Evolutionary conservation across 2,113 vertebrate genomes (phyloP).

Genomic region (Zingel zingel): DNA sequence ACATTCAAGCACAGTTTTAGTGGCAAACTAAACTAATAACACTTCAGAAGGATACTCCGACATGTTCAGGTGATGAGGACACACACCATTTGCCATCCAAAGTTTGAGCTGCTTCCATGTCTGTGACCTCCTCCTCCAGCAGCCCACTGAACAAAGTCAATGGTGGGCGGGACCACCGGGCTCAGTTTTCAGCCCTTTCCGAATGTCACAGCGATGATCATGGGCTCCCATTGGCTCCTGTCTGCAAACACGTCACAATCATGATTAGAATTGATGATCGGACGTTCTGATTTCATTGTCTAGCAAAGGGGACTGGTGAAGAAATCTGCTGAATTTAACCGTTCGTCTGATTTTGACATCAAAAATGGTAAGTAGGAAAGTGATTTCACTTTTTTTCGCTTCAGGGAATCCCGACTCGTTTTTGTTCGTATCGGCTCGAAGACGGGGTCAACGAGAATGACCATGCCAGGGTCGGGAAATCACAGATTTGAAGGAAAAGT

Average conservation of each 20-base stretch:
- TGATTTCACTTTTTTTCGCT: slow-evolving; percentile 40
- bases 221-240: slow-evolving; percentile 89
- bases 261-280: slow-evolving; percentile 99
- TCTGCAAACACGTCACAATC: slow-evolving; percentile 95
- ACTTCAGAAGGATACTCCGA: neutral
- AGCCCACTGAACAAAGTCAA: slow-evolving; percentile 79
- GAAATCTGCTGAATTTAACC: slow-evolving; percentile 91
- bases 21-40: neutral
- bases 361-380: slow-evolving; percentile 77
- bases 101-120: slow-evolving; percentile 48
- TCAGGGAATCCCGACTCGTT: neutral
- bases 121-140: slow-evolving; percentile 75
- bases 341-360: slow-evolving; percentile 83
- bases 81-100: neutral
- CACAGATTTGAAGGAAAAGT: slow-evolving; percentile 84
- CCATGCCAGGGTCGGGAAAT: slow-evolving; percentile 63
- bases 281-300: slow-evolving; percentile 99
- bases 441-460: slow-evolving; percentile 40
- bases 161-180: slow-evolving; percentile 80
- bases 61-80: neutral
- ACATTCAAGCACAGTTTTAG: neutral
- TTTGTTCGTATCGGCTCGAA: neutral
- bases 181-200: slow-evolving; percentile 76
- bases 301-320: slow-evolving; percentile 89
- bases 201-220: slow-evolving; percentile 87